Conservation (phyloP, 2,113 vertebrate genomes). For the Gavia stellata region DNA sequence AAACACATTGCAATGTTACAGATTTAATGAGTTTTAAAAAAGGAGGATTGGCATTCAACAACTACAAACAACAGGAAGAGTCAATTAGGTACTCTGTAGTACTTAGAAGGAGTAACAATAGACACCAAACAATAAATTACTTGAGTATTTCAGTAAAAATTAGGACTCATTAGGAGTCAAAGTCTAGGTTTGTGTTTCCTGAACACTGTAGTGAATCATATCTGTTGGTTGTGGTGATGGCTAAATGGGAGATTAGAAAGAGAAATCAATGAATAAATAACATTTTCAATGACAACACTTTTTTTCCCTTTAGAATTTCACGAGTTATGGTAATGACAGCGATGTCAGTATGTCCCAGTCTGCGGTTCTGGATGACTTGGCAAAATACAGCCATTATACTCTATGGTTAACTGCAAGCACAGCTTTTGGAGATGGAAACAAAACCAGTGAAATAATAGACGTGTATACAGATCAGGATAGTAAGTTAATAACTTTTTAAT, state of each 20-base stretch:
- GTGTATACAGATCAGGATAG: conserved; percentile 80
- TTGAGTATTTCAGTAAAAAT: background rate
- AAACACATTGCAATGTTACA: background rate
- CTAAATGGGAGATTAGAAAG: background rate
- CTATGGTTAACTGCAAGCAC: conserved; percentile 79
- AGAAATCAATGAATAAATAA: background rate
- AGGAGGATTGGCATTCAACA: background rate
- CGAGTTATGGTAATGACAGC: conserved; percentile 48
- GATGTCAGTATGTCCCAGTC: conserved; percentile 42
- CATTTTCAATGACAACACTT: background rate
- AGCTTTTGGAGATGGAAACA: conserved; percentile 75
- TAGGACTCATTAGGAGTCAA: background rate
- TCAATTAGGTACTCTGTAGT: background rate
- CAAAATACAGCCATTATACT: conserved; percentile 76
- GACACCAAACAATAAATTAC: background rate
- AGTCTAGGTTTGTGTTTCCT: background rate
- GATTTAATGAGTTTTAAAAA: background rate
- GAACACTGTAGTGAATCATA: background rate
- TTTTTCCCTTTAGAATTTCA: conserved; percentile 70
- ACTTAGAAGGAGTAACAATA: background rate
- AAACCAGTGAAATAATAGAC: conserved; percentile 73
- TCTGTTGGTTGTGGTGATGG: background rate
- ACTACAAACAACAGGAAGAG: background rate
- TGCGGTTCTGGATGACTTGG: conserved; percentile 69
- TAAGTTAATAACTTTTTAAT: conserved; percentile 62